A percentile compares a stretch with the other conserved stretches of the same genome.
Conservation (phyloP, 2,113 vertebrate genomes). For the Deroptyus accipitrinus region DNA sequence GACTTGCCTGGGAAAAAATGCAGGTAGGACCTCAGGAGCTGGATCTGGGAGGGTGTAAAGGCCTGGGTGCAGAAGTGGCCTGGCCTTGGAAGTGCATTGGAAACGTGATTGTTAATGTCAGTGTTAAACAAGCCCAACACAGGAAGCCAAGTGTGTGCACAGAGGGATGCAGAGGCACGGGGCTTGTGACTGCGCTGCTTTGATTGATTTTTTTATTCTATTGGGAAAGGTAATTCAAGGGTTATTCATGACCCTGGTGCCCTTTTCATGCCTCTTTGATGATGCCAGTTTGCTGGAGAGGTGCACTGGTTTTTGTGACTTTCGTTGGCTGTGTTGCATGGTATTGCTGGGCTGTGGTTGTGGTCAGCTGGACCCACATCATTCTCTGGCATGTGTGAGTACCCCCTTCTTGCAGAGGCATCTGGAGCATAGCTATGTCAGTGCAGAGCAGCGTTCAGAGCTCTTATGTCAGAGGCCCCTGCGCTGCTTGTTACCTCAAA, state of each 20-base stretch:
- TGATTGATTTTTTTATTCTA: not conserved
- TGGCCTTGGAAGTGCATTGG: not conserved
- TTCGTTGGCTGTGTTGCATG: not conserved
- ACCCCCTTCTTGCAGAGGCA: not conserved
- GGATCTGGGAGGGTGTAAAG: not conserved
- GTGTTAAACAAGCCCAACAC: not conserved
- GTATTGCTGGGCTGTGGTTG: not conserved
- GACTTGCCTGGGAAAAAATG: not conserved
- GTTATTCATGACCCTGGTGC: not conserved
- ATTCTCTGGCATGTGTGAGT: accelerated
- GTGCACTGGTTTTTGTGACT: not conserved
- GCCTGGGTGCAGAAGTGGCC: not conserved
- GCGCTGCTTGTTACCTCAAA: not conserved
- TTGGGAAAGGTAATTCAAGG: not conserved
- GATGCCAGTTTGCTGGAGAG: not conserved
- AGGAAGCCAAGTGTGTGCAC: not conserved
- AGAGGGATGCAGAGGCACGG: not conserved
- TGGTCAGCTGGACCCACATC: accelerated
- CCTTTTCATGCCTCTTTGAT: not conserved
- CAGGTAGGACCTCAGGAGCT: accelerated
- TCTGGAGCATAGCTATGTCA: accelerated
- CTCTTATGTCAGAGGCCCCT: not conserved
- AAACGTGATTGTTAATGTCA: not conserved
- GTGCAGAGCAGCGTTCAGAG: not conserved
- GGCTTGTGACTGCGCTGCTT: not conserved